Base-by-base conservation (phyloP, 1,140 invertebrate genomes). In the Brachionus sp. region DNA sequence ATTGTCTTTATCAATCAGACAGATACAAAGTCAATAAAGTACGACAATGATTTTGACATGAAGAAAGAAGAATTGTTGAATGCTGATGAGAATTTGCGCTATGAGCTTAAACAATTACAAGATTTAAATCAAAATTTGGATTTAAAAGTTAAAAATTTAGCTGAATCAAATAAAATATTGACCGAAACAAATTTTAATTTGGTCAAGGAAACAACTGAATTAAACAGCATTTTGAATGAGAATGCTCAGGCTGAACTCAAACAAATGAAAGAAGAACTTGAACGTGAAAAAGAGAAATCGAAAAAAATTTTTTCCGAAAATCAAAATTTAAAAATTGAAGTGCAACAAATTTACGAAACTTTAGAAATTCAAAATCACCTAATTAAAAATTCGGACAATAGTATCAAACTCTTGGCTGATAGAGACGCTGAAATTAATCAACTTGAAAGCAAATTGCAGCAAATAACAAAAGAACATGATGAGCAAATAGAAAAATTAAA, bases 121-220 rank as follows among this genome's bases (percentile, higher is more conserved):
- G 10, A 66, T 66, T 33, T 66, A 66, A 66, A 66, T 66, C 29
- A 66, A 39, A n/a, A 44, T 39, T 75, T 46, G 12, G 42, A 75
- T 9, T 16, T 29, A 6, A 75, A 75, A 13, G 9, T 44, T 3
- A 29, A 46, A 46, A 75, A 46, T 75, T 75, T 75, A 10, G 29
- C 6, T 2, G 70, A 44, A 25, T 75, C 70, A 46, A 75, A 75
- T 5, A 9, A 25, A 25, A 75, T 46, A 25, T 46, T 75, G 23
- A 46, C 70, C 25, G 7, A 75, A 25, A 75, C 70, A 25, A 75
- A 75, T 46, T 75, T 75, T 25, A 75, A 75, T 25, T 44, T 75
- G 19, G 70, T 75, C 13, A 2, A 75, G 46, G 42, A 75, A 23
- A 25, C 42, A 5, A 25, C 70, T 33, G 23, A 25, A 35, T 75